phyloP scores from a whole-genome alignment of 2,797 vertebrate genomes.

The Ispidina lecontei region DNA sequence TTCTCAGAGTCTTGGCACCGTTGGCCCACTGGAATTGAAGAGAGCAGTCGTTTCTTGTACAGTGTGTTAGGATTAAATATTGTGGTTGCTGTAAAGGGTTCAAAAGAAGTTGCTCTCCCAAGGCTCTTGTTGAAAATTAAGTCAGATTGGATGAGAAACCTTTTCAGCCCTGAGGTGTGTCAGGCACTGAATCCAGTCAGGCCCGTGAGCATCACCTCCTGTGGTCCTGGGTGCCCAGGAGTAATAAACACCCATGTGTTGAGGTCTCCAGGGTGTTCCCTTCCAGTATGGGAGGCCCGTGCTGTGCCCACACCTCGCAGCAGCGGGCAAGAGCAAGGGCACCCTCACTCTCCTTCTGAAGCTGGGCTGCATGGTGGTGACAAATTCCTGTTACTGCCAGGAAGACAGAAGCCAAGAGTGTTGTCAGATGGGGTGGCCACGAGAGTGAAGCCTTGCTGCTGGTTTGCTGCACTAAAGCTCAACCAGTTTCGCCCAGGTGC shows the following conservation, averaged over 20 bases:
- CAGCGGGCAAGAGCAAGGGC: neutral
- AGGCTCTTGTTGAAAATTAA: neutral
- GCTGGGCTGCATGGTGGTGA: accelerated
- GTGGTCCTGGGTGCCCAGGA: neutral
- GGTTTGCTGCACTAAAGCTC: neutral
- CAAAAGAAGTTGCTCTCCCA: neutral
- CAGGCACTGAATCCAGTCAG: neutral
- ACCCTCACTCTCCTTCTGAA: neutral
- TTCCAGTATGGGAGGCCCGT: neutral
- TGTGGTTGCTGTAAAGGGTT: neutral
- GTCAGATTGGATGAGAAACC: neutral
- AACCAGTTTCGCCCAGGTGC: neutral
- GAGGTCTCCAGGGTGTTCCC: neutral
- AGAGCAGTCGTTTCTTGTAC: neutral
- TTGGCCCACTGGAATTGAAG: neutral
- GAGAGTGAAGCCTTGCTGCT: accelerated
- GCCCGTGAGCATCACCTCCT: neutral
- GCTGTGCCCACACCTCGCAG: accelerated
- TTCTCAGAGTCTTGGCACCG: neutral
- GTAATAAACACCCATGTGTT: neutral
- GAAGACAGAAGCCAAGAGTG: neutral
- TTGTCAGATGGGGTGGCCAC: neutral
- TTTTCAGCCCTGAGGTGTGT: neutral
- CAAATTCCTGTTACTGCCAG: neutral
- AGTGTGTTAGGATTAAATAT: neutral